Base-by-base conservation (phyloP, 2,797 vertebrate species). In the Acipenser oxyrinchus region DNA sequence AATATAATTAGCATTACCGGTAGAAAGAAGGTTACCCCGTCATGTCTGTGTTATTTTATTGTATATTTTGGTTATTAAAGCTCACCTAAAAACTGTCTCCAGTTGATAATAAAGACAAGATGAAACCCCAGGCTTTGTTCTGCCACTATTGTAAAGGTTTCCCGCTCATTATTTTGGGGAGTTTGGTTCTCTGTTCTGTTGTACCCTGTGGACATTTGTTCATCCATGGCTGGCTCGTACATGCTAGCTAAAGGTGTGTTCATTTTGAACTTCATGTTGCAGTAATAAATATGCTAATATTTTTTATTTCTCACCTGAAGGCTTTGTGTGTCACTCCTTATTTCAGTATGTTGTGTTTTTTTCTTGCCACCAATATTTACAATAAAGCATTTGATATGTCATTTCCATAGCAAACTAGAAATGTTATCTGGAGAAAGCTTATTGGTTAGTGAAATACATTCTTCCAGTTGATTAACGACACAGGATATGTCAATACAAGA, bases 261-360 rank as follows among this genome's bases (percentile, higher is more conserved):
- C 81, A 85, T 82, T 84, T 84, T 84, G 78, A 86, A 82, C 81
- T 84, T 58, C 55, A 58, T 58, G 12, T 13, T 11, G 55, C 12
- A 58, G 10, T 58, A n/a, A 6, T 58, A n/a, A 58, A 58, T n/a
- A 58, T 87, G 88, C 87, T 84, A 85, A 89, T 88, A 86, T 88
- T 90, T 91, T 87, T 88, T 89, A 89, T 88, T 89, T 89, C 86
- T 89, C 88, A 89, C 81, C 79, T 81, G 80, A 78, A 79, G 84
- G 76, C 84, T 71, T 75, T 8, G 77, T 75, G 79, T 86, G 66
- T 81, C 66, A 65, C 71, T 73, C 68, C 62, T 62, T 37, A 67
- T 52, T 70, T 7, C 51, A 4, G 37, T 37, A 37, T 37, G 37
- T 37, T 37, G 37, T 37, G 37, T 37, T 37, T 37, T 37, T 37